Evolutionary conservation across 2,113 vertebrate genomes (phyloP), one percentile per base, ranked within the genome.

Genomic region (Rhynchomys soricoides): DNA sequence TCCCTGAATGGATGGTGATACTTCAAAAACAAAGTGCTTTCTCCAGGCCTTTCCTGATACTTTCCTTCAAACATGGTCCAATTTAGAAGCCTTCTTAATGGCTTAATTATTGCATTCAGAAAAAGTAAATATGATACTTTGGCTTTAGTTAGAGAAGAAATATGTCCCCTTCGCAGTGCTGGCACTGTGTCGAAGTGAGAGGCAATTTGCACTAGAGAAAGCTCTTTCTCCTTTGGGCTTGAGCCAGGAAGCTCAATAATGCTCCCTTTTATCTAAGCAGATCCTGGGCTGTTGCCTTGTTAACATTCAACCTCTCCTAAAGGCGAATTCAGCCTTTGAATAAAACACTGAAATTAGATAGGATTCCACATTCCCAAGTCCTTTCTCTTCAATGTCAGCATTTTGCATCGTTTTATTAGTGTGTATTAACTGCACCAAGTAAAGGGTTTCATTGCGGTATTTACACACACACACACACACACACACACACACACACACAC

Each of bases 91-190:
- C 78, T 95, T 81, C 77, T 97, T 98, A 98, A 98, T 97, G 90
- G 66, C 83, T 98, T 98, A 97, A 98, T 98, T 98, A 98, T 19
- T 94, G 43, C 89, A 94, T 95, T 98, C 93, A 97, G 95, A 96
- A 97, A 93, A 98, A 93, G 43, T 95, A 98, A 98, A 98, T 98
- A 98, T 89, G 97, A 96, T 98, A 95, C 90, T 98, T 97, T 66
- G 91, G 73, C 75, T 96, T 94, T 88, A 78, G 90, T 94, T 81
- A 93, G 97, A 94, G 71, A 96, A 94, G 95, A 98, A 97, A 97
- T 97, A 96, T 79, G 96, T 93, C 92, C 94, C 96, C 89, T 97
- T 98, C 97, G 95, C 90, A 96, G 93, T 94, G 90, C 91, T 98
- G 98, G 96, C 96, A 97, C 79, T 16, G 45, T 86, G 45, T 97